These are phyloP conservation scores for Drosophila kurseongensis DNA, from an alignment of 1,140 invertebrate genomes.

Conservation along the genomic window DNA sequence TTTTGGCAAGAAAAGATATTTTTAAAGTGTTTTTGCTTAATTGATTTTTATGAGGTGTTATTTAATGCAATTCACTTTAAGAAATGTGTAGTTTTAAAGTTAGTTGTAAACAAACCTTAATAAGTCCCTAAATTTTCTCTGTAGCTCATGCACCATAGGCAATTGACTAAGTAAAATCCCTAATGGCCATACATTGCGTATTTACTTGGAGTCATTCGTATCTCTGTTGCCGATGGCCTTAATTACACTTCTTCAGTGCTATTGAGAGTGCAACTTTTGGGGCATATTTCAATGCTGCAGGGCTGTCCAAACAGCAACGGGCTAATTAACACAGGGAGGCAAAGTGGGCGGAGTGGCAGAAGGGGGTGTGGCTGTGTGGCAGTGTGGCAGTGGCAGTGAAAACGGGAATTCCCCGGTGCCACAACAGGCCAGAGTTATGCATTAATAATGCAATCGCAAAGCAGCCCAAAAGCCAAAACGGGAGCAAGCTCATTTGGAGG, in stretches of 20 bases:
- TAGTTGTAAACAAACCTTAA: no score
- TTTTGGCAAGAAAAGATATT: no score
- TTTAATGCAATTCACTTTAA: no score
- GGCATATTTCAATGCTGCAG: slow-evolving; percentile 16
- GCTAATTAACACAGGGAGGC: slow-evolving; percentile 63
- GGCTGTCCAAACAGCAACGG: slow-evolving; percentile 51
- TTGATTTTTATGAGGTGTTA: no score
- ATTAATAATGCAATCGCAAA: slow-evolving; percentile 69
- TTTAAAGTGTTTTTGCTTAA: no score
- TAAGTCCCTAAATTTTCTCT: background rate
- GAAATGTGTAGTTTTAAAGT: no score
- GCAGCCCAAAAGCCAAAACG: slow-evolving; percentile 43
- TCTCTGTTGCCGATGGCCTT: slow-evolving; percentile 36
- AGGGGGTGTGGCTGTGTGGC: background rate
- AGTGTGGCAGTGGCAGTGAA: slow-evolving; percentile 6
- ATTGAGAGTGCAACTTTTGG: slow-evolving; percentile 34
- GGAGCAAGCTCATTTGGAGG: slow-evolving; percentile 58
- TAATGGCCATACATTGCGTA: slow-evolving; percentile 19
- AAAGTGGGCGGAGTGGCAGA: background rate
- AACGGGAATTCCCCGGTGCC: slow-evolving; percentile 9
- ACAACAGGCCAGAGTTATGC: slow-evolving; percentile 62
- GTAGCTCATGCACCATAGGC: no score
- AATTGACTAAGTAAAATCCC: slow-evolving; percentile 7
- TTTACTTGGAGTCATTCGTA: slow-evolving; percentile 6
- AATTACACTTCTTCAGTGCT: slow-evolving; percentile 41